Percentiles rank a stretch among this genome's conserved stretches.
phyloP scores from a whole-genome alignment of 2,888 invertebrate genomes.

The Punctoribates punctum region DNA sequence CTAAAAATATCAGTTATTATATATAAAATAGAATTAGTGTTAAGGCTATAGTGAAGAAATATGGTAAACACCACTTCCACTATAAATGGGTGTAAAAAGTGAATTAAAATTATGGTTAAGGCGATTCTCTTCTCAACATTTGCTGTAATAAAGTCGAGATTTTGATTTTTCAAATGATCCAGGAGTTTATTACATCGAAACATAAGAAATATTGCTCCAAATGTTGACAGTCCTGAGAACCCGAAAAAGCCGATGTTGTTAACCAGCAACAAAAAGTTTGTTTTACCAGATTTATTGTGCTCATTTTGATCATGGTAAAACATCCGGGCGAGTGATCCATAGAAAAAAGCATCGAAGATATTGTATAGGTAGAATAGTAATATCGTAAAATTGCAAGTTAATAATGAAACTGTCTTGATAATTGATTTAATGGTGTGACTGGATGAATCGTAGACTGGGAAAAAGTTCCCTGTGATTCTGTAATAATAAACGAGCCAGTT shows the following conservation, averaged over 20 bases:
- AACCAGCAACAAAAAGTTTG: not conserved
- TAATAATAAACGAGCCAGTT: no score
- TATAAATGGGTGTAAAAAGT: not conserved
- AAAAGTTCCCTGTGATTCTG: no score
- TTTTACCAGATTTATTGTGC: not conserved
- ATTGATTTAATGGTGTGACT: no score
- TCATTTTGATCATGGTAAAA: not conserved
- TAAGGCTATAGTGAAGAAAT: no score
- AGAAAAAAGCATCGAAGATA: no score
- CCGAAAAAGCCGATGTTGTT: not conserved
- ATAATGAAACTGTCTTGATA: no score
- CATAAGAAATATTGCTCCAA: not conserved
- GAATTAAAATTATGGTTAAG: not conserved
- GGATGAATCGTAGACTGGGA: no score
- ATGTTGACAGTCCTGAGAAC: not conserved
- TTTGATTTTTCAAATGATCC: not conserved
- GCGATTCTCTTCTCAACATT: not conserved
- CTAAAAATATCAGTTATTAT: not conserved
- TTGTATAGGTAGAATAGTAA: no score
- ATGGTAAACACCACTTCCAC: not conserved
- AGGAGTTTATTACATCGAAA: not conserved
- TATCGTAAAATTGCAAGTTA: no score
- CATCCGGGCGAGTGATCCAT: no score
- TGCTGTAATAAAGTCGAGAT: not conserved
- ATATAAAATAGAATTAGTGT: no score